Conservation (phyloP, 2,797 vertebrate genomes). For the Gila robusta region DNA sequence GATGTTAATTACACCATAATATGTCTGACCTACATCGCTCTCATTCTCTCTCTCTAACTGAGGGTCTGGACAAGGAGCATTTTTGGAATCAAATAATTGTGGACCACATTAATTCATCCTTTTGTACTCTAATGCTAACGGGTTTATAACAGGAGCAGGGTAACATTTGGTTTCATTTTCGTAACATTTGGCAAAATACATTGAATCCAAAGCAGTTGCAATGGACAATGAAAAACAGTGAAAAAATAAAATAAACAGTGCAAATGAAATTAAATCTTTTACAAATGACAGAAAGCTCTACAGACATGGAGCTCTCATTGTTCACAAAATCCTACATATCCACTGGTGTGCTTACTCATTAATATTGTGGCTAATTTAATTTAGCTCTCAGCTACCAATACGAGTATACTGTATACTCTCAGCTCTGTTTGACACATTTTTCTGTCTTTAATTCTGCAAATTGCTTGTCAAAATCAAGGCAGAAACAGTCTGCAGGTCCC, state of each 20-base stretch:
- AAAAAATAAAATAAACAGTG: conserved; percentile 3
- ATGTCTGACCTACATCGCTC: conserved; percentile 65
- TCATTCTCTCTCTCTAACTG: conserved; percentile 27
- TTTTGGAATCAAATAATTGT: background rate
- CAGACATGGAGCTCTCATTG: background rate
- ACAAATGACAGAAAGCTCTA: background rate
- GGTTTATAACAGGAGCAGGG: background rate
- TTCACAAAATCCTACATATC: background rate
- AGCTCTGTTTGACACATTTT: background rate
- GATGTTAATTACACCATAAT: conserved; percentile 75
- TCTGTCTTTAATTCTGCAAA: background rate
- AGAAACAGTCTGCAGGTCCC: background rate
- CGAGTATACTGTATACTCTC: background rate
- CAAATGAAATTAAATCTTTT: conserved; percentile 9
- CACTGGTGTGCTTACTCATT: background rate
- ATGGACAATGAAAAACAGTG: background rate
- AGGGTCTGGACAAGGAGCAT: background rate
- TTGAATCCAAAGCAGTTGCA: background rate
- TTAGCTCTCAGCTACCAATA: background rate
- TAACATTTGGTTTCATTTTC: background rate
- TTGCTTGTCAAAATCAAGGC: background rate
- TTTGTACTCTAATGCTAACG: background rate
- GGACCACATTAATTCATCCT: conserved; percentile 32
- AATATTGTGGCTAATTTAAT: background rate
- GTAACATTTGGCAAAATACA: conserved; percentile 4